Percentiles rank a stretch among this genome's conserved stretches.
Evolutionary conservation across 92 coral and sea anemone genomes (phyloP).

Genomic region (Heliopora coerulea): DNA sequence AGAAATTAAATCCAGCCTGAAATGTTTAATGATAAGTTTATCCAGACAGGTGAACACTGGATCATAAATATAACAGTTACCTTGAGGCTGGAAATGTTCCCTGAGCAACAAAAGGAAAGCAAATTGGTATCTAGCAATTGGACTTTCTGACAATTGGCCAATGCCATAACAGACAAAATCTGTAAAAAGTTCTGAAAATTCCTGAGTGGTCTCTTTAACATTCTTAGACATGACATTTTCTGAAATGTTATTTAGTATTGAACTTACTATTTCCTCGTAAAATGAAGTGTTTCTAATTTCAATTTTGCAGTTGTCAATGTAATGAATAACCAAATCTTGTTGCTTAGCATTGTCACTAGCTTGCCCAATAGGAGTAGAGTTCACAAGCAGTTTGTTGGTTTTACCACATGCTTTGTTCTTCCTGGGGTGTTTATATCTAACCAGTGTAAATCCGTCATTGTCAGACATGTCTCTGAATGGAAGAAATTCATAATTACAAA

Average conservation of each 20-base stretch:
- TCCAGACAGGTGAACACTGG: slow-evolving; percentile 77
- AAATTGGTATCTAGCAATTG: slow-evolving; percentile 90
- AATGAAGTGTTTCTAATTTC: slow-evolving; percentile 16
- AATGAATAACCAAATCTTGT: neutral
- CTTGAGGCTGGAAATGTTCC: slow-evolving; percentile 40
- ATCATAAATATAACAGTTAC: slow-evolving; percentile 71
- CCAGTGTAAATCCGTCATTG: slow-evolving; percentile 29
- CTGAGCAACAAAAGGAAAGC: slow-evolving; percentile 71
- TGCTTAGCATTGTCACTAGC: slow-evolving; percentile 4
- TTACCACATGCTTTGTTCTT: neutral
- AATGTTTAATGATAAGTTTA: slow-evolving; percentile 51
- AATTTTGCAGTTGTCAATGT: slow-evolving; percentile 11
- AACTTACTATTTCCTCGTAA: slow-evolving; percentile 3
- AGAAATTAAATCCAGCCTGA: slow-evolving; percentile 65
- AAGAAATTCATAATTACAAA: neutral
- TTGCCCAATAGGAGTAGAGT: neutral
- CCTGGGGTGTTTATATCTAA: slow-evolving; percentile 24
- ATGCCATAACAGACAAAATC: slow-evolving; percentile 93
- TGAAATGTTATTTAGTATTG: neutral
- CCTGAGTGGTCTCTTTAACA: neutral
- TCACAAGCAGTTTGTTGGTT: neutral
- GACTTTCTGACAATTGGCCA: slow-evolving; percentile 80
- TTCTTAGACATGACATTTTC: neutral
- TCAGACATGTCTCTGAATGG: neutral
- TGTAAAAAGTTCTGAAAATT: neutral